Evolutionary conservation across 1,140 invertebrate genomes (phyloP), one percentile per base, ranked within the genome.

Genomic region (Homalodisca vitripennis): DNA sequence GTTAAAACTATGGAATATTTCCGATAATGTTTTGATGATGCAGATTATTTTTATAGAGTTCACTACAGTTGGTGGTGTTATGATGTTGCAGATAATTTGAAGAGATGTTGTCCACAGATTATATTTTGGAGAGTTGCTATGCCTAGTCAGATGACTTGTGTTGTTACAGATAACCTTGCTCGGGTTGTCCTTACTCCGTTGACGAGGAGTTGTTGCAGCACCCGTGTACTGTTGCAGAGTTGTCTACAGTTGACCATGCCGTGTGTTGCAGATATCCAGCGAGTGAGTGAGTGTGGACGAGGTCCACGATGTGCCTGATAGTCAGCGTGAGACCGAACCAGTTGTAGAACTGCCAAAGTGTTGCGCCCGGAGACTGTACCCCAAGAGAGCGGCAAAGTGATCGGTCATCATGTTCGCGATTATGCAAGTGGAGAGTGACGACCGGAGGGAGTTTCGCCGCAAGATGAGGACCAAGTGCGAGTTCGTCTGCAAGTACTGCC

Each of bases 401-500:
- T 22, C 48, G 14, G 3, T 81, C 85, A 88, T 84, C 83, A 91
- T 91, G 89, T 91, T 90, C 84, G 89, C 89, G 81, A 88, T 91
- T 83, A 91, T 91, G 88, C 88, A 89, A 86, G 92, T 93, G 83
- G 92, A 93, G 85, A 89, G 89, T 84, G 92, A 93, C 85, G 92
- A 93, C 83, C 89, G 91, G 84, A 86, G 91, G 83, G 91, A 93
- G 86, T 93, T 93, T 85, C 88, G 94, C 81, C 92, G 94, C 81
- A 96, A 93, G 85, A 92, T 93, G 90, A 86, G 91, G 81, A 87
- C 91, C 83, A 92, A 97, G 86, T 97, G 95, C 86, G 93, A 99
- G 85, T 98, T 97, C 84, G 94, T 99, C 81, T 99, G 98, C 89
- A 95, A 96, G 83, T 99, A 94, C 86, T 99, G 98, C 87, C 92